phyloP scores from a whole-genome alignment of 2,797 vertebrate genomes.

The Leptodactylus fallax region DNA sequence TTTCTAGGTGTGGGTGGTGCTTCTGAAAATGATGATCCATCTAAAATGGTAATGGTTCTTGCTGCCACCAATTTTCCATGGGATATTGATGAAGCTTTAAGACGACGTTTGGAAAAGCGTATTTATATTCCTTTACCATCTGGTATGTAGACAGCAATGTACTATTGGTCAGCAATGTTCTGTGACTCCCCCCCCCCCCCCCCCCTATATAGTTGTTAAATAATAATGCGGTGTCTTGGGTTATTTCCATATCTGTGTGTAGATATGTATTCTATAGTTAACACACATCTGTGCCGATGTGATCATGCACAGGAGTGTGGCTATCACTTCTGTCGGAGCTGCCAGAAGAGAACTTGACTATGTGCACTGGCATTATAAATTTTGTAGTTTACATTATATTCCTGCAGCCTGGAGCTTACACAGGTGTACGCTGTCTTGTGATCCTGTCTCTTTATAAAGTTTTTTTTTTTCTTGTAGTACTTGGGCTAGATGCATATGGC shows the following conservation, averaged over 20 bases:
- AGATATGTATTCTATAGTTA: not conserved
- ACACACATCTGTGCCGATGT: not conserved
- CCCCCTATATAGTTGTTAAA: no score
- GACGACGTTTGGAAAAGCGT: conserved; percentile 94
- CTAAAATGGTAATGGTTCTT: conserved; percentile 99
- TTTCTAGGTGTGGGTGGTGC: conserved; percentile 90
- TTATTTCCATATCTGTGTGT: not conserved
- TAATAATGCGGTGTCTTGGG: no score
- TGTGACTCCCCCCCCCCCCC: no score
- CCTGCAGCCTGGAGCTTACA: no score
- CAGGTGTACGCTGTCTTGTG: no score
- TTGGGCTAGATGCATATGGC: no score
- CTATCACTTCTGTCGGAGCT: not conserved
- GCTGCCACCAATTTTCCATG: conserved; percentile 99
- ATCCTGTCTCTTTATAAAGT: no score
- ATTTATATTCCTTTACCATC: conserved; percentile 98
- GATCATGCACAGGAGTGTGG: not conserved
- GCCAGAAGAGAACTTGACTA: no score
- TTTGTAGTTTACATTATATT: no score
- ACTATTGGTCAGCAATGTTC: no score
- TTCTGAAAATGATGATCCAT: conserved; percentile 93
- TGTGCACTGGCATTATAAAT: no score
- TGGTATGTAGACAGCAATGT: conserved; percentile 75
- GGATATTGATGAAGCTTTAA: conserved; percentile 98
- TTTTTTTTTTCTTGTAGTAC: no score